Evolutionary conservation across 2,888 invertebrate species (phyloP), one percentile per base, ranked within the genome.

Genomic region (Gnatocerus cornutus): DNA sequence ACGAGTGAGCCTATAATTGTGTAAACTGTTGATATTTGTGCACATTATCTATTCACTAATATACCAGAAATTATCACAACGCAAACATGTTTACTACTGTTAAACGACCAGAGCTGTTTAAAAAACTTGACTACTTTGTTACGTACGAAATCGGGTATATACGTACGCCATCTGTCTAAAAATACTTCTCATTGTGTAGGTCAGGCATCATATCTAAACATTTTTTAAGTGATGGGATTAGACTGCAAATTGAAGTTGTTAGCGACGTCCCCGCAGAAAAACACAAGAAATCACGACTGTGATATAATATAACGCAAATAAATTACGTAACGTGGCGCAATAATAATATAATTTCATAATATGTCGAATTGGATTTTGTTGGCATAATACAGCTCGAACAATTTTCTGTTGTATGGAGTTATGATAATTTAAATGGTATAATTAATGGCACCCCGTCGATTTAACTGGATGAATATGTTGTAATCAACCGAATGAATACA

Each of bases 121-220:
- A 62, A 50, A 61, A 62, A 62, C 16, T 37, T 62, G 52, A n/a
- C 52, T 62, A 62, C 50, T 62, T 62, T 21, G 62, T 62, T 62
- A 62, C 62, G 62, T 62, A 45, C 29, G 64, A 63, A 63, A 65
- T 65, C 46, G 61, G 41, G 56, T 56, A 27, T 27, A 41, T 39
- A 48, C 37, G 37, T 29, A 46, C n/a, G n/a, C 30, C 41, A 21
- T 46, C 21, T 7, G 55, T 58, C 69, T 69, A 64, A 69, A 69
- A 69, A 69, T 69, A 69, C 56, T 56, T 64, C 59, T 69, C 52
- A 69, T 69, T 69, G 69, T 69, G 56, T 64, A 69, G 69, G 69
- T 69, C 69, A 69, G 58, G 63, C 69, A 52, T 61, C 45, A 58
- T 64, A 68, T 68, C 65, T 56, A 65, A 65, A 65, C 56, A 65